These are phyloP conservation scores for Thamnophis elegans DNA, from an alignment of 2,797 vertebrate species.

Conservation along the genomic window DNA sequence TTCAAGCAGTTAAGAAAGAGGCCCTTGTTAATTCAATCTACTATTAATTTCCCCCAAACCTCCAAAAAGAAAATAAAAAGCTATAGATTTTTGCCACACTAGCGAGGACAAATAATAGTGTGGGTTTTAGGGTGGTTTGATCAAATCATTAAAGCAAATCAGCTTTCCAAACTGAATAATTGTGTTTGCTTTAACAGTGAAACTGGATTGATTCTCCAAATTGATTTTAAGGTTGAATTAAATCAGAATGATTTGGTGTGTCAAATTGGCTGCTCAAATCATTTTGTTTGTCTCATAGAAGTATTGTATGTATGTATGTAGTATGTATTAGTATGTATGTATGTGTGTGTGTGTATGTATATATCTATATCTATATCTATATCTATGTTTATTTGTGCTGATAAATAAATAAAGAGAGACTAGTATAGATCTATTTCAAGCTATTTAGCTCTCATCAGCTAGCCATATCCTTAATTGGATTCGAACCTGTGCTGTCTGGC, in stretches of 20 bases:
- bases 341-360: too few species aligned
- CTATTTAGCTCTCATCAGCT: too few species aligned
- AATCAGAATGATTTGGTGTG: background rate
- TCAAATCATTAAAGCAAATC: background rate
- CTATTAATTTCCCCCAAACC: background rate
- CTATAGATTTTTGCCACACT: background rate
- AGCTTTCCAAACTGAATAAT: background rate
- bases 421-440: too few species aligned
- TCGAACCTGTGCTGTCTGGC: too few species aligned
- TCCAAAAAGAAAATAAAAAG: background rate
- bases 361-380: too few species aligned
- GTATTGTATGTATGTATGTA: background rate
- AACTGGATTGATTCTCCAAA: background rate
- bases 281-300: background rate
- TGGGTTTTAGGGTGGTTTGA: background rate
- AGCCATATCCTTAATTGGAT: too few species aligned
- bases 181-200: background rate
- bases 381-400: too few species aligned
- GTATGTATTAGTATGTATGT: too few species aligned
- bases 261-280: background rate
- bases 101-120: background rate
- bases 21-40: background rate
- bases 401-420: too few species aligned
- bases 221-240: background rate
- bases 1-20: background rate